Percentiles rank a stretch among this genome's conserved stretches.
phyloP scores from a whole-genome alignment of 2,888 invertebrate species.

The Chalcis sispes region DNA sequence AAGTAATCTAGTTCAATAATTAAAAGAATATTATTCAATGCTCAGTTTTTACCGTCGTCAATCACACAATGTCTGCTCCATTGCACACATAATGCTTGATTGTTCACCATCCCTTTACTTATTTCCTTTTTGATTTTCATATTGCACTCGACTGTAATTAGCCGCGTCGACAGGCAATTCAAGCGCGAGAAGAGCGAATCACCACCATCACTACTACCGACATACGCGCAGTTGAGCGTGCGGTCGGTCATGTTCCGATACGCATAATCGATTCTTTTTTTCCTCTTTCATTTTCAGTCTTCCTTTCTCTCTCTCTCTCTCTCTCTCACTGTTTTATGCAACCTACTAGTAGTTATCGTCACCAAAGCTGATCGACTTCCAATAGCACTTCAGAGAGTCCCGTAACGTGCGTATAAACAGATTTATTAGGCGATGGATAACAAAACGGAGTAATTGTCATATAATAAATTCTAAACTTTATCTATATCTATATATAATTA shows the following conservation, averaged over 20 bases:
- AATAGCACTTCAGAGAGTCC: constrained; percentile 21
- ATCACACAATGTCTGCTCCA: neutral
- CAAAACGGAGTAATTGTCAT: no score
- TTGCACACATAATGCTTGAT: constrained; percentile 6
- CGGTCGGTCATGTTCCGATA: neutral
- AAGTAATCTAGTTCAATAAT: no score
- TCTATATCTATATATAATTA: no score
- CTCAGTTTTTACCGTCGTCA: no score
- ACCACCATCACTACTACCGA: neutral
- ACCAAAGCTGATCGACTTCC: constrained; percentile 30
- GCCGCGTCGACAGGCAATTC: constrained; percentile 9
- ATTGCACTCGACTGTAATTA: constrained; percentile 7
- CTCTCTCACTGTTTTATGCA: neutral
- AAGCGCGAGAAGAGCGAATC: no score
- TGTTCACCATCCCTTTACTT: no score
- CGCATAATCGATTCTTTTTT: constrained; percentile 28
- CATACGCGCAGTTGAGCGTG: neutral
- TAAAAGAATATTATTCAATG: no score
- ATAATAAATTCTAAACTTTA: no score
- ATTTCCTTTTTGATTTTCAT: no score
- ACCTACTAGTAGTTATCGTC: neutral
- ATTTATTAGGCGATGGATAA: no score
- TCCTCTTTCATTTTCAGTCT: no score
- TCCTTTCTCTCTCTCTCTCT: no score
- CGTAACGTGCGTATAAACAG: neutral